These are phyloP conservation scores for Athene cunicularia DNA, from an alignment of 2,113 vertebrate species.

Conservation along the genomic window DNA sequence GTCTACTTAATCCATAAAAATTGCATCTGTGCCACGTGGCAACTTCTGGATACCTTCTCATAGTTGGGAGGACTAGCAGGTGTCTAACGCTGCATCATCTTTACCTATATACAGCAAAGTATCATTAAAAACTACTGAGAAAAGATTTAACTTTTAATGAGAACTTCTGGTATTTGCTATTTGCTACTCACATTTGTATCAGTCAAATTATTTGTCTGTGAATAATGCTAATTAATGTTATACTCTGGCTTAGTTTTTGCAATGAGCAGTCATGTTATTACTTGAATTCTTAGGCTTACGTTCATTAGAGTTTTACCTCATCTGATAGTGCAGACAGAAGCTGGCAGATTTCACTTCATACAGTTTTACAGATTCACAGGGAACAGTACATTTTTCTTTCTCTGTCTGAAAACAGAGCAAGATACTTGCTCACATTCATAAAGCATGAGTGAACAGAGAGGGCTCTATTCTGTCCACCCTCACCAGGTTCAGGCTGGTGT, in stretches of 20 bases:
- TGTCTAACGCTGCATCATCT: neutral
- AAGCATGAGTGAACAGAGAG: neutral
- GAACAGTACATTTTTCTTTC: neutral
- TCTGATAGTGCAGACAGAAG: neutral
- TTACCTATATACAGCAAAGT: neutral
- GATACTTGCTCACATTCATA: neutral
- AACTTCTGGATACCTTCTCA: neutral
- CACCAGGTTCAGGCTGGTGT: constrained; percentile 11
- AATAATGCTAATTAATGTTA: neutral
- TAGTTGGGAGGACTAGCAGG: neutral
- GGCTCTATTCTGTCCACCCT: constrained; percentile 27
- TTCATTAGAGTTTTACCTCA: neutral
- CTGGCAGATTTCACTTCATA: neutral
- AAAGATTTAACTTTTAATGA: neutral
- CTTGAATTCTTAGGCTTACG: neutral
- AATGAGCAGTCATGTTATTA: neutral
- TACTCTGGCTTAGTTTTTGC: neutral
- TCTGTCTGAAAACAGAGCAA: neutral
- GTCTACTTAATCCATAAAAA: neutral
- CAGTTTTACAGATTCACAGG: neutral
- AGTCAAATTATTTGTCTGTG: neutral
- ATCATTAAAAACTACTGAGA: neutral
- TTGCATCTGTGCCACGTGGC: neutral
- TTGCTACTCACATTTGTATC: neutral
- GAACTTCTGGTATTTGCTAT: neutral